phyloP scores from a whole-genome alignment of 2,797 vertebrate genomes.

The Molothrus ater region DNA sequence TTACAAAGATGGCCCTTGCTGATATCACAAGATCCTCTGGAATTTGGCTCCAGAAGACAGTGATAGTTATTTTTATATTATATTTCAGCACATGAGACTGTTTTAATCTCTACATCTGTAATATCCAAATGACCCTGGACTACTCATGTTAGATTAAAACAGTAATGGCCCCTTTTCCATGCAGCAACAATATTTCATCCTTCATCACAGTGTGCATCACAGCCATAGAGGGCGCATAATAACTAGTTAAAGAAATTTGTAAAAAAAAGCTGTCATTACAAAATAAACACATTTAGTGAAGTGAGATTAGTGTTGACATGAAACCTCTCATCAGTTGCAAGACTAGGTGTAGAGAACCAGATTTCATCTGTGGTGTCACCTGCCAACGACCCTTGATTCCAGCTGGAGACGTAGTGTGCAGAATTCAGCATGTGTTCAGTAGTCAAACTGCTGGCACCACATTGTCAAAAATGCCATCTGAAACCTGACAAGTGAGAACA shows the following conservation, averaged over 20 bases:
- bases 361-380: slow-evolving; percentile 44
- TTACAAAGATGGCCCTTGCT: background rate
- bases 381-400: slow-evolving; percentile 49
- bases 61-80: slow-evolving; percentile 31
- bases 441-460: slow-evolving; percentile 11
- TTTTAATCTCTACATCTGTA: slow-evolving; percentile 55
- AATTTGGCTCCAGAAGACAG: slow-evolving; percentile 31
- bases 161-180: background rate
- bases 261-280: slow-evolving; percentile 41
- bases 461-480: slow-evolving; percentile 41
- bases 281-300: slow-evolving; percentile 72
- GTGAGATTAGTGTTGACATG: slow-evolving; percentile 65
- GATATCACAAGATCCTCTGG: background rate
- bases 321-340: slow-evolving; percentile 64
- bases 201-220: background rate
- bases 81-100: slow-evolving; percentile 19
- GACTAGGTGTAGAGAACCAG: slow-evolving; percentile 54
- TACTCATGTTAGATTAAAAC: slow-evolving; percentile 51
- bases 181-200: background rate
- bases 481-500: slow-evolving; percentile 34
- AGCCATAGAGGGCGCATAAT: background rate
- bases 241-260: slow-evolving; percentile 60
- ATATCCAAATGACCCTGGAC: slow-evolving; percentile 22
- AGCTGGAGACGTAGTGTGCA: slow-evolving; percentile 17
- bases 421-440: slow-evolving; percentile 37